phyloP scores from a whole-genome alignment of 2,888 invertebrate genomes.

The Pseudanteris insignis region DNA sequence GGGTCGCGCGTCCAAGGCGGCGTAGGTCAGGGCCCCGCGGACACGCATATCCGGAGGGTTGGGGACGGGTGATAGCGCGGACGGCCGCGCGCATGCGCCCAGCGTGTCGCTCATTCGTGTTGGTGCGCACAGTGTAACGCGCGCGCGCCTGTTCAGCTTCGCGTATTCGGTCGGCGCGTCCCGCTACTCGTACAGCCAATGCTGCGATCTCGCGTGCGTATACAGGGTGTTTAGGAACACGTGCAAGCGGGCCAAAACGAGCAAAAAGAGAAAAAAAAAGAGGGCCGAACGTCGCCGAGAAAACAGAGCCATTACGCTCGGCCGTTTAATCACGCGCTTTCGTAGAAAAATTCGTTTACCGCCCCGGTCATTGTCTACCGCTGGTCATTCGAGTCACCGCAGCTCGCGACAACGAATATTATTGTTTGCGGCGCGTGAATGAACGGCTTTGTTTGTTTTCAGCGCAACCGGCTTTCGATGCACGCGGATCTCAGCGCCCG shows the following conservation, averaged over 20 bases:
- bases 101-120: conserved; percentile 45
- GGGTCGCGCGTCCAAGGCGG: too few relatives aligned
- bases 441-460: too few relatives aligned
- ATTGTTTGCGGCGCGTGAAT: too few relatives aligned
- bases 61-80: conserved; percentile 40
- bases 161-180: conserved; percentile 62
- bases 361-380: too few relatives aligned
- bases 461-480: too few relatives aligned
- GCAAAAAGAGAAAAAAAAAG: conserved; percentile 7
- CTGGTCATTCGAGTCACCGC: too few relatives aligned
- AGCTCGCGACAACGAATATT: too few relatives aligned
- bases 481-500: too few relatives aligned
- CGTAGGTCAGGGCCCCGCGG: conserved; percentile 66
- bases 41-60: conserved; percentile 50
- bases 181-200: conserved; percentile 67
- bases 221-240: conserved; percentile 49
- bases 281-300: conserved; percentile 11
- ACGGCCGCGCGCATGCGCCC: conserved; percentile 45
- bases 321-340: conserved; percentile 28
- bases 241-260: conserved; percentile 36
- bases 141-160: conserved; percentile 34
- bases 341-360: conserved; percentile 13
- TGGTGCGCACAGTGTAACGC: conserved; percentile 42
- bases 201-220: conserved; percentile 46
- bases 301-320: conserved; percentile 37